Conservation (phyloP, 1,140 invertebrate species). For the Drosophila gunungcola region DNA sequence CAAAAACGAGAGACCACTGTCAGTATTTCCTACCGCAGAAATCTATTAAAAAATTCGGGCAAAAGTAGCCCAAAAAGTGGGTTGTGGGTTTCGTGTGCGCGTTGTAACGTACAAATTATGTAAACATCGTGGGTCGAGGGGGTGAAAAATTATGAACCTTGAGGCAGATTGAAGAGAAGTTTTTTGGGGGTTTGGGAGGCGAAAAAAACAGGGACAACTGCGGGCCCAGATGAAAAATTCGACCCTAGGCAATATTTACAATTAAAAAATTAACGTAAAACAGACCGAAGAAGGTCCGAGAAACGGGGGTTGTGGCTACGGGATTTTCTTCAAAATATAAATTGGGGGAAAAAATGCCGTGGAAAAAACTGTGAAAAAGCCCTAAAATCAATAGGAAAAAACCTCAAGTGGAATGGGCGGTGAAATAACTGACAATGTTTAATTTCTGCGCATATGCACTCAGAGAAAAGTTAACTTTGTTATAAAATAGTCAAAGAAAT, state of each 20-base stretch:
- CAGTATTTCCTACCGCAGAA: conserved; percentile 64
- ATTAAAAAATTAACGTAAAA: conserved; percentile 84
- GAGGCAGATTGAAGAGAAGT: conserved; percentile 33
- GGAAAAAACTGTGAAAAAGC: conserved; percentile 79
- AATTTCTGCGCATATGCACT: conserved; percentile 15
- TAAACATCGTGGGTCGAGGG: conserved; percentile 55
- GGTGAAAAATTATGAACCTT: conserved; percentile 74
- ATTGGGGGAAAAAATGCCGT: conserved; percentile 7
- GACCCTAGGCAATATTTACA: conserved; percentile 82
- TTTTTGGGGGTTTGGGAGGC: conserved; percentile 1
- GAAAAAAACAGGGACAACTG: conserved; percentile 24
- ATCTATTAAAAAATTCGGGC: conserved; percentile 73
- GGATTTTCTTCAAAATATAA: conserved; percentile 1
- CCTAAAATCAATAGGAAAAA: conserved; percentile 78
- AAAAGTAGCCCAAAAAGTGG: conserved; percentile 73
- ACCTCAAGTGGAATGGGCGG: conserved; percentile 29
- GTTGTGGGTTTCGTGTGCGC: conserved; percentile 55
- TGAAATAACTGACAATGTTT: conserved; percentile 36
- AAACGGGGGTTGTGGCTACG: conserved; percentile 10
- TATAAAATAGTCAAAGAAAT: too few relatives aligned
- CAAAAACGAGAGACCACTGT: conserved; percentile 47
- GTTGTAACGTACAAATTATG: conserved; percentile 83
- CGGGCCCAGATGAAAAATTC: conserved; percentile 74
- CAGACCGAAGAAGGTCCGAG: conserved; percentile 54
- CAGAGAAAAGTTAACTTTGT: not conserved